These are phyloP conservation scores for Pterostichus niger DNA, from an alignment of 2,888 invertebrate genomes.

Conservation along the genomic window DNA sequence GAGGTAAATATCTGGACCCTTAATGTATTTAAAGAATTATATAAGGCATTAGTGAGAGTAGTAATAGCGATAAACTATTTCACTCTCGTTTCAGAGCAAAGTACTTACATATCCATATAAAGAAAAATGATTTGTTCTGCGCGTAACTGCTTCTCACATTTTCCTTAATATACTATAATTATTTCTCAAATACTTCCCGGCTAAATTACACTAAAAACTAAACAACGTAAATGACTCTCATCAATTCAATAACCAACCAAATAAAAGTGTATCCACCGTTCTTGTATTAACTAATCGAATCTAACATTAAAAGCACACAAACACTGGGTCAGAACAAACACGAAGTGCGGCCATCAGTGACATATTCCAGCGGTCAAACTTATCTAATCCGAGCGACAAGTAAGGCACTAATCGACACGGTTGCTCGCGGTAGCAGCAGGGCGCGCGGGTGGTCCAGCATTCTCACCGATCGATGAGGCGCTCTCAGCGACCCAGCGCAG, in stretches of 20 bases:
- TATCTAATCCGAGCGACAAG: conserved; percentile 66
- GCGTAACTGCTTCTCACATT: not conserved
- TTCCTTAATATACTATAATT: conserved; percentile 26
- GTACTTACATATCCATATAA: not conserved
- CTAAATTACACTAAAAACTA: conserved; percentile 42
- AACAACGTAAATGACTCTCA: conserved; percentile 47
- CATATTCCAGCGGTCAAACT: conserved; percentile 60
- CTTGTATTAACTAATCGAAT: conserved; percentile 52
- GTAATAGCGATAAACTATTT: not conserved
- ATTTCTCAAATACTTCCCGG: conserved; percentile 38
- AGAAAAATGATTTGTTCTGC: conserved; percentile 13
- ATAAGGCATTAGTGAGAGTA: not conserved
- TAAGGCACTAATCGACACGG: conserved; percentile 65
- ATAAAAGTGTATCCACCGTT: conserved; percentile 30
- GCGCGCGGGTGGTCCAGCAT: conserved; percentile 58
- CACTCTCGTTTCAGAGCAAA: not conserved
- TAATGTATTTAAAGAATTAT: too few relatives aligned
- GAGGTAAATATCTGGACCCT: too few relatives aligned
- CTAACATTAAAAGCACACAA: conserved; percentile 61
- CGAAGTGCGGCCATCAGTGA: conserved; percentile 36
- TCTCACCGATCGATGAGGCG: not conserved
- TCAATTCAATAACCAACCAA: conserved; percentile 33
- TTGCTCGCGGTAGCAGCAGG: conserved; percentile 33
- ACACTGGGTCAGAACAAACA: not conserved
- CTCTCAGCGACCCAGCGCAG: not conserved